A percentile compares a stretch with the other conserved stretches of the same genome.
Evolutionary conservation across 1,140 invertebrate species (phyloP).

Genomic region (Drosophila truncata): DNA sequence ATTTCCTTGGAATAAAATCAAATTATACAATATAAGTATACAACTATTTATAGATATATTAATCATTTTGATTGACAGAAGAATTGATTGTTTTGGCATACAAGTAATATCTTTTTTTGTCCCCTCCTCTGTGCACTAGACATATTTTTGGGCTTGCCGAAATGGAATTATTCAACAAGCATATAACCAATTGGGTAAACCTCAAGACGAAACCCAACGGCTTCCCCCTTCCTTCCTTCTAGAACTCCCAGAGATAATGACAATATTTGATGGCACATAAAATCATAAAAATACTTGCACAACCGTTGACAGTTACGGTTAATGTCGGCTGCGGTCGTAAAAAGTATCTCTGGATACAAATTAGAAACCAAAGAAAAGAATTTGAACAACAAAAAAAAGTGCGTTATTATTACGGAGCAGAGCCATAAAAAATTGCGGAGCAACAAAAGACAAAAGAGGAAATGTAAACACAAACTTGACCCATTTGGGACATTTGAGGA

Average conservation of each 20-base stretch:
- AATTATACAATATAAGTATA: neutral
- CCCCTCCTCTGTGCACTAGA: neutral
- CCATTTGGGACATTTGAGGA: constrained; percentile 50
- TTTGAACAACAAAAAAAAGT: constrained; percentile 42
- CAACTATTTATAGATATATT: neutral
- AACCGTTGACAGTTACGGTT: constrained; percentile 74
- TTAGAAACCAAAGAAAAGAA: constrained; percentile 49
- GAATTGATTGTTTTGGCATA: constrained; percentile 5
- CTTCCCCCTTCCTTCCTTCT: neutral
- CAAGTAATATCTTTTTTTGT: constrained; percentile 5
- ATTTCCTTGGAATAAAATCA: neutral
- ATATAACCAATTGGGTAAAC: constrained; percentile 14
- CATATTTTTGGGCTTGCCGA: constrained; percentile 35
- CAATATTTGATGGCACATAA: constrained; percentile 75
- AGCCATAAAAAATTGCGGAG: constrained; percentile 51
- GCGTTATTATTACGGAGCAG: constrained; percentile 47
- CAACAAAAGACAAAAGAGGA: constrained; percentile 35
- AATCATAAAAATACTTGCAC: constrained; percentile 47
- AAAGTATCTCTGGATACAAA: constrained; percentile 50
- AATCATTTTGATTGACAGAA: constrained; percentile 11
- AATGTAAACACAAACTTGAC: constrained; percentile 77
- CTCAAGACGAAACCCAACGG: constrained; percentile 2
- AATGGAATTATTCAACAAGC: constrained; percentile 24
- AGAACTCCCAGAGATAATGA: constrained; percentile 45
- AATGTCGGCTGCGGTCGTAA: constrained; percentile 73